Conservation (phyloP, 2,113 vertebrate species). For the Scytalopus superciliaris region DNA sequence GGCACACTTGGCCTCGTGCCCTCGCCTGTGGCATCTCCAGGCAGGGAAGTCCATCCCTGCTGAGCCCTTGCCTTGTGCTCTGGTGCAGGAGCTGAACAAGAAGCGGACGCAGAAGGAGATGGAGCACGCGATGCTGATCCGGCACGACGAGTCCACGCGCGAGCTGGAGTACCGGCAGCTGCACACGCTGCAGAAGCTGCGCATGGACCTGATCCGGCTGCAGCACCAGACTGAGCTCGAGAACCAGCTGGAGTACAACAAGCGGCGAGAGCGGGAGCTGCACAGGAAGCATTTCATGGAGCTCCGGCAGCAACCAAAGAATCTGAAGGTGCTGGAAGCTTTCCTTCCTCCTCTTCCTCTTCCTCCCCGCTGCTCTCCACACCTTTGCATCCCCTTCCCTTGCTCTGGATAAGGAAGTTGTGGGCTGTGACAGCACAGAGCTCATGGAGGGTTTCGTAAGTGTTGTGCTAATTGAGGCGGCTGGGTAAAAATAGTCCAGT, state of each 20-base stretch:
- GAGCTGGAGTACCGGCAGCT: constrained; percentile 96
- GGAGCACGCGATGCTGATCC: constrained; percentile 98
- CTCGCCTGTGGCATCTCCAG: not conserved
- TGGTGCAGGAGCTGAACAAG: constrained; percentile 90
- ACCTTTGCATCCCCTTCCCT: not conserved
- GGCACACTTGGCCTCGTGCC: accelerated
- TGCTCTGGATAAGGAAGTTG: not conserved
- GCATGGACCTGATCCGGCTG: constrained; percentile 97
- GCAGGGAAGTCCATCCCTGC: too few species aligned
- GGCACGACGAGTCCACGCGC: constrained; percentile 96
- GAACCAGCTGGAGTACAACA: constrained; percentile 99
- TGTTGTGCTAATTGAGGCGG: not conserved
- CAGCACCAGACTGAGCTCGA: constrained; percentile 99
- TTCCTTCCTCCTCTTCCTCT: not conserved
- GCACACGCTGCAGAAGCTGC: constrained; percentile 93
- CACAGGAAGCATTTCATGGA: constrained; percentile 98
- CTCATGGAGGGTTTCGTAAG: not conserved
- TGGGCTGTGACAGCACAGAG: not conserved
- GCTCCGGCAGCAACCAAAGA: constrained; percentile 98
- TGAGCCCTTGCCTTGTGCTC: not conserved
- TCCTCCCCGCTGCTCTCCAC: not conserved
- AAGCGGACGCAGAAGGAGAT: constrained; percentile 98
- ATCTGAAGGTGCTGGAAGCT: constrained; percentile 86
- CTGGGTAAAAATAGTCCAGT: not conserved
- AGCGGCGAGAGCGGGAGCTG: constrained; percentile 92